Evolutionary conservation across 2,888 invertebrate genomes (phyloP).

Genomic region (Acanthoscelides obtectus): DNA sequence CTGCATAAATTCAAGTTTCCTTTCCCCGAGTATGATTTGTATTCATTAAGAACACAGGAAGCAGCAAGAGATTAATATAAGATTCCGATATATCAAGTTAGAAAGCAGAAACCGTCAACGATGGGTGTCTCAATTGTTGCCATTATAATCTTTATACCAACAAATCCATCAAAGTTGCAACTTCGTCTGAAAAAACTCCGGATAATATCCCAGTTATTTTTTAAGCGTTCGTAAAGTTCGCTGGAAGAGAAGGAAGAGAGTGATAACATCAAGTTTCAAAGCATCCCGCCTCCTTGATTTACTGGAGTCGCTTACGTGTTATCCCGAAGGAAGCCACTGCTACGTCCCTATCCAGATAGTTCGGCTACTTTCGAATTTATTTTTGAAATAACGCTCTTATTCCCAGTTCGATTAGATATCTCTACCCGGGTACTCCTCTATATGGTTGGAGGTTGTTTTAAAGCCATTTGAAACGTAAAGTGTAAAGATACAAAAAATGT

Average conservation of each 20-base stretch:
- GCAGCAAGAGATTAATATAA: too few relatives aligned
- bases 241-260: neutral
- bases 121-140: neutral
- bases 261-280: neutral
- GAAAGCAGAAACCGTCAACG: neutral
- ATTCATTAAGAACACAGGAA: too few relatives aligned
- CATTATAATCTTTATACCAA: neutral
- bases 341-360: neutral
- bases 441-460: neutral
- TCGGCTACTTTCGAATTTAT: neutral
- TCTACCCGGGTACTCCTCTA: neutral
- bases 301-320: neutral
- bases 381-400: neutral
- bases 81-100: too few relatives aligned
- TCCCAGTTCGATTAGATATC: neutral
- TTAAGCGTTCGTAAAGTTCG: constrained; percentile 6
- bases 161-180: constrained; percentile 1
- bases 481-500: neutral
- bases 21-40: too few relatives aligned
- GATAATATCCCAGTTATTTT: neutral
- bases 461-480: neutral
- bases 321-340: neutral
- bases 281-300: neutral
- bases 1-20: too few relatives aligned
- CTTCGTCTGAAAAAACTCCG: neutral